phyloP scores from a whole-genome alignment of 2,113 vertebrate genomes.

The Burhinus bistriatus region DNA sequence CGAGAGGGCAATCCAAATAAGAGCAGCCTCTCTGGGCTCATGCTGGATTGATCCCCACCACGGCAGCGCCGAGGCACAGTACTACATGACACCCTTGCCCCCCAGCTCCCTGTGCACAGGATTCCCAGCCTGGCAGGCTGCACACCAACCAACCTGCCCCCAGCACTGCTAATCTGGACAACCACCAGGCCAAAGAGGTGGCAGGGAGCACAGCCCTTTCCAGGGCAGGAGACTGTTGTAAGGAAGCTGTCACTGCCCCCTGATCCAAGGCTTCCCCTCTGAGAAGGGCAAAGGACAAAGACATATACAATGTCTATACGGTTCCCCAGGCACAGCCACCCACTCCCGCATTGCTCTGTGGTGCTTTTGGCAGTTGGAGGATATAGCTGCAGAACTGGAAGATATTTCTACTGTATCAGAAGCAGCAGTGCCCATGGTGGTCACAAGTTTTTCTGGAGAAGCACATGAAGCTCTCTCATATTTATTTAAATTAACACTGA shows the following conservation, averaged over 20 bases:
- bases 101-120: not conserved
- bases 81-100: fast-evolving
- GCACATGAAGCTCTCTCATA: not conserved
- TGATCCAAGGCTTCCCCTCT: not conserved
- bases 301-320: fast-evolving
- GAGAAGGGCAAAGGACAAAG: not conserved
- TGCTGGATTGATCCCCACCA: not conserved
- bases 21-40: not conserved
- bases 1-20: not conserved
- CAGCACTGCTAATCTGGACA: fast-evolving
- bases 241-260: not conserved
- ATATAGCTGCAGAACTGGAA: not conserved
- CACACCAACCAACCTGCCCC: too few relatives aligned
- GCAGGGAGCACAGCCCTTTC: not conserved
- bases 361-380: not conserved
- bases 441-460: not conserved
- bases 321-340: fast-evolving
- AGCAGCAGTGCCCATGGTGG: fast-evolving
- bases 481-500: not conserved
- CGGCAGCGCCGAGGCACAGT: not conserved
- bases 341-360: not conserved
- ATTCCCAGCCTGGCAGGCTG: not conserved
- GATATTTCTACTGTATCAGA: not conserved
- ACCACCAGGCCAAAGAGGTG: not conserved
- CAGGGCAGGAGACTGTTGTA: fast-evolving